phyloP scores from a whole-genome alignment of 2,888 invertebrate species.

The Entomobrya multifasciata region DNA sequence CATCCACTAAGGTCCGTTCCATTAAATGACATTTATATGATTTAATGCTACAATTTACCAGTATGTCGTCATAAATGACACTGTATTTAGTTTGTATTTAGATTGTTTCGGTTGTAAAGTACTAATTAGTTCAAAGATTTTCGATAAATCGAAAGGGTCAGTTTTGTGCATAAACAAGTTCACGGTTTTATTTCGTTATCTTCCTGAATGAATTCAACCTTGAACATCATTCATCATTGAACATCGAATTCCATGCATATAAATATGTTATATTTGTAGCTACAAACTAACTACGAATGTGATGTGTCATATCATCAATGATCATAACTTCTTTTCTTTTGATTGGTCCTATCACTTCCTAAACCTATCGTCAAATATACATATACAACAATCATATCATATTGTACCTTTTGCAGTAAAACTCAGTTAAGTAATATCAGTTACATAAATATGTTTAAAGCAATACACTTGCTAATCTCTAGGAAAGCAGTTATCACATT shows the following conservation, averaged over 20 bases:
- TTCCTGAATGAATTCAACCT: neutral
- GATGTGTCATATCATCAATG: too few relatives aligned
- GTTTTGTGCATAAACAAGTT: too few relatives aligned
- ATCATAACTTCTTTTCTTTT: neutral
- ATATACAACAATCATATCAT: neutral
- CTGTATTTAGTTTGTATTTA: too few relatives aligned
- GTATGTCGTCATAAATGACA: too few relatives aligned
- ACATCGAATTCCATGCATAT: neutral
- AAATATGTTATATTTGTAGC: neutral
- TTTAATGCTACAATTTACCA: too few relatives aligned
- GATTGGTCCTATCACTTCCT: conserved; percentile 32
- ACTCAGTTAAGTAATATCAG: neutral
- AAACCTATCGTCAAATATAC: neutral
- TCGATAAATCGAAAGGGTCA: too few relatives aligned
- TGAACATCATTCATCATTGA: neutral
- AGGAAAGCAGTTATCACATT: conserved; percentile 58
- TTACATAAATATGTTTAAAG: neutral
- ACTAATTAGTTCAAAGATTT: too few relatives aligned
- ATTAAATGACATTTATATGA: too few relatives aligned
- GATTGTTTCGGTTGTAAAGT: too few relatives aligned
- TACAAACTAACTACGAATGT: neutral
- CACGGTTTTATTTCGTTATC: too few relatives aligned
- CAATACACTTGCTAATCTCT: conserved; percentile 23
- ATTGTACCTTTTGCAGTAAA: neutral
- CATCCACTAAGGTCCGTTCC: too few relatives aligned